These are phyloP conservation scores for Eulemur rubriventer DNA, from an alignment of 2,797 vertebrate species.

Conservation along the genomic window DNA sequence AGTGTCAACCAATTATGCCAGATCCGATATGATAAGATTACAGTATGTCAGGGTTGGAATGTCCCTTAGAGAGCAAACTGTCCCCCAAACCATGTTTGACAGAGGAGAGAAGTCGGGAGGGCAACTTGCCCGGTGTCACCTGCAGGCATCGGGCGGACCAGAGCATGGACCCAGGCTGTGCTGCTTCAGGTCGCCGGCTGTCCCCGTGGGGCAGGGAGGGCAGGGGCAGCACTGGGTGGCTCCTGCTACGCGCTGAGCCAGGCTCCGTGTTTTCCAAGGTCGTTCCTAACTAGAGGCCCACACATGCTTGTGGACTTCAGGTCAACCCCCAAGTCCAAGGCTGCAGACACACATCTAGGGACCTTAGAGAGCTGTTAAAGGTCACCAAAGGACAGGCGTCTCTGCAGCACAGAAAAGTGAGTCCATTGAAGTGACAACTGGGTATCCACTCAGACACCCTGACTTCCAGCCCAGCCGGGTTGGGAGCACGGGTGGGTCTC, in stretches of 20 bases:
- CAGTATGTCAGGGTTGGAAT: not conserved
- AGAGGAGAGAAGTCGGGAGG: not conserved
- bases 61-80: not conserved
- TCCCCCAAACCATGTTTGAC: not conserved
- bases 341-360: not conserved
- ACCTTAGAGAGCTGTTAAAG: not conserved
- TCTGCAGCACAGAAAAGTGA: not conserved
- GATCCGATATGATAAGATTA: not conserved
- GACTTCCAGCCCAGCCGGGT: not conserved
- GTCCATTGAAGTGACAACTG: not conserved
- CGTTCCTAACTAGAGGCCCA: not conserved
- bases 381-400: not conserved
- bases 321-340: not conserved
- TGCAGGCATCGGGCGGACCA: not conserved
- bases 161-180: fast-evolving
- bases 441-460: not conserved
- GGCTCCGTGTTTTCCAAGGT: not conserved
- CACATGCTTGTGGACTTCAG: not conserved
- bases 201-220: fast-evolving
- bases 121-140: not conserved
- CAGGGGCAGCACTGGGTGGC: fast-evolving
- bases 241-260: not conserved
- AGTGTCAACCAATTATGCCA: too few relatives aligned
- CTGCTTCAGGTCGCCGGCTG: not conserved
- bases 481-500: too few relatives aligned